Conservation (phyloP, 2,888 invertebrate species). For the Caenorhabditis auriculariae region DNA sequence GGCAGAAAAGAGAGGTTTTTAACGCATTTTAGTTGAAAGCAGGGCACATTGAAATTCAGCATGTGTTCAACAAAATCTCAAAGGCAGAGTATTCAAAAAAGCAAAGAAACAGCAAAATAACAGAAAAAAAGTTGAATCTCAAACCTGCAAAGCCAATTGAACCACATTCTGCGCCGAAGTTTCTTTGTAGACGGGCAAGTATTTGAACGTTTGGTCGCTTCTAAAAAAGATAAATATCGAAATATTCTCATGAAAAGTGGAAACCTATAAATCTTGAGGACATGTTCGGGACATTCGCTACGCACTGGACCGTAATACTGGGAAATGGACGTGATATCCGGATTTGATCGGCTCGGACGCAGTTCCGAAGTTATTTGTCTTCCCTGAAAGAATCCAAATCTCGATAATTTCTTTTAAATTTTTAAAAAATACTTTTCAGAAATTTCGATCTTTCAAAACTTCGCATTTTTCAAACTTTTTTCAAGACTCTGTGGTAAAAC, state of each 20-base stretch:
- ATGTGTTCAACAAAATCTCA: too few relatives aligned
- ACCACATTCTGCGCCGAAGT: conserved; percentile 79
- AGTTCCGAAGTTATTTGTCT: conserved; percentile 35
- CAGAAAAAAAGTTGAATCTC: too few relatives aligned
- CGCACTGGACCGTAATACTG: conserved; percentile 54
- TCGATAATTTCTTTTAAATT: conserved; percentile 1
- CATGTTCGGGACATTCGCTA: conserved; percentile 82
- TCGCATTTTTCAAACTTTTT: neutral
- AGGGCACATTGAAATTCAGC: too few relatives aligned
- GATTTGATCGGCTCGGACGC: conserved; percentile 63
- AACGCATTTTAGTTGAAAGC: too few relatives aligned
- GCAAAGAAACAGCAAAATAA: too few relatives aligned
- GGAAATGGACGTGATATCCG: conserved; percentile 62
- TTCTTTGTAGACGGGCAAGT: conserved; percentile 88
- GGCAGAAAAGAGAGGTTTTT: too few relatives aligned
- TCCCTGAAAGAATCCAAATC: neutral
- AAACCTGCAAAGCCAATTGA: conserved; percentile 83
- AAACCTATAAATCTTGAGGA: conserved; percentile 74
- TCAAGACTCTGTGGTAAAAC: too few relatives aligned
- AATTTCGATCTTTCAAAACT: neutral
- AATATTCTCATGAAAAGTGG: neutral
- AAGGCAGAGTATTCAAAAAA: too few relatives aligned
- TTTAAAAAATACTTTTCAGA: neutral
- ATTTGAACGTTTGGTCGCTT: conserved; percentile 94
- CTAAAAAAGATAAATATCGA: conserved; percentile 68